A percentile compares a stretch with the other conserved stretches of the same genome.
Evolutionary conservation across 2,797 vertebrate species (phyloP).

Genomic region (Pseudocheirus occidentalis): DNA sequence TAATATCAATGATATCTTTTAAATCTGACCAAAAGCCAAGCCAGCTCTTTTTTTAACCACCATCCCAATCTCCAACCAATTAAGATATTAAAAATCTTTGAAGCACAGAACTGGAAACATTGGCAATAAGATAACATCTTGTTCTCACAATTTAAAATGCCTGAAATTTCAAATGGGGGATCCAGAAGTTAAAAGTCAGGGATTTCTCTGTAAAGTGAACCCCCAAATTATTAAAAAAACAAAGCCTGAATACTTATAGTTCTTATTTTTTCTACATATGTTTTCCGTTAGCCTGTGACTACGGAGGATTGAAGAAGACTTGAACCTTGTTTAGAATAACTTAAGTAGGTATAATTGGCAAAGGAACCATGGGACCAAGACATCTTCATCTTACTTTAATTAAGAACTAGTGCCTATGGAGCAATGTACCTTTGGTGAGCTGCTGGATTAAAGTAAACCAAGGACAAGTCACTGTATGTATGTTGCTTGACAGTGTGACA

Average conservation of each 20-base stretch:
- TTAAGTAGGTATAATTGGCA: neutral
- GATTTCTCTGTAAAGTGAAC: neutral
- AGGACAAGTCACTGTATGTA: neutral
- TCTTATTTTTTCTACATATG: neutral
- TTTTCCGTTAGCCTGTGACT: neutral
- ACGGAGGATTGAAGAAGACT: neutral
- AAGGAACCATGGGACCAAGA: neutral
- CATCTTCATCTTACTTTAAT: neutral
- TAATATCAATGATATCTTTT: neutral
- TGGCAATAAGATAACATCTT: neutral
- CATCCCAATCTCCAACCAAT: neutral
- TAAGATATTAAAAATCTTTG: neutral
- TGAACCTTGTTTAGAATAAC: neutral
- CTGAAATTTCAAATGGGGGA: neutral
- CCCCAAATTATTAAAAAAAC: neutral
- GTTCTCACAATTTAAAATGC: neutral
- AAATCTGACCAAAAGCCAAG: neutral
- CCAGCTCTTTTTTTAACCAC: neutral
- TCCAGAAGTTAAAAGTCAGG: neutral
- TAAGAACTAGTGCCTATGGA: neutral
- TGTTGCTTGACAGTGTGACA: neutral
- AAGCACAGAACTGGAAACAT: neutral
- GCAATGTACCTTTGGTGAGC: neutral
- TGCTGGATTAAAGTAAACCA: neutral
- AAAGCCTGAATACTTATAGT: neutral